Base-by-base conservation (phyloP, 2,888 invertebrate genomes). In the Agrotis segetum region DNA sequence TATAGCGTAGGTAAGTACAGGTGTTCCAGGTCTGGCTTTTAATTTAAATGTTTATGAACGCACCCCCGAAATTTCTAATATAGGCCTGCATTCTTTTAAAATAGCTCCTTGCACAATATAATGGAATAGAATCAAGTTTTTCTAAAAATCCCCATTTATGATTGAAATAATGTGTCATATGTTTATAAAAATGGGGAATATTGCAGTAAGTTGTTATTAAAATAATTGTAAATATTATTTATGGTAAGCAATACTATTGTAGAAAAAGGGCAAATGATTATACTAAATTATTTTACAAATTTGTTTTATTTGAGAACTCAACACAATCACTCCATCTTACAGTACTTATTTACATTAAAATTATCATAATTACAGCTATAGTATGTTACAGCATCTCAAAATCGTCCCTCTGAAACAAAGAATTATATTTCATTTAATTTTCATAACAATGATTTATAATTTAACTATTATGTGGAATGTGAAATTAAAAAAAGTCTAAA, bases 331-430 rank as follows among this genome's bases (percentile, higher is more conserved):
- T 62, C 19, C 21, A 58, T 71, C 46, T 58, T 62, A 66, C 14
- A 60, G 29, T 70, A 66, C 17, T 6, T 74, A 68, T 74, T 67
- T 77, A 80, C 71, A 85, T 55, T 66, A 67, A 50, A 60, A 40
- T 34, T 66, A 67, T 56, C 14, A 47, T 74, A 77, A 61, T 47
- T 47, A 50, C 29, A 59, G n/a, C 16, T 34, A 53, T 11, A 34
- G 21, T 50, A 59, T 24, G n/a, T 85, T 89, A 96, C 58, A 96
- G 77, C 91, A 95, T 92, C n/a, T 96, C 96, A 80, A 96, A 96
- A 84, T 97, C 96, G 84, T 97, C 96, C 76, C 96, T 93, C 96
- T 97, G 96, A 86, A 96, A 96, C 87, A 92, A 40, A 40, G 40
- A 93, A 81, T 40, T 50, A 34, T 9, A 40, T 34, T 34, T 34